Conservation (phyloP, 2,797 vertebrate genomes). For the Lates japonicus region DNA sequence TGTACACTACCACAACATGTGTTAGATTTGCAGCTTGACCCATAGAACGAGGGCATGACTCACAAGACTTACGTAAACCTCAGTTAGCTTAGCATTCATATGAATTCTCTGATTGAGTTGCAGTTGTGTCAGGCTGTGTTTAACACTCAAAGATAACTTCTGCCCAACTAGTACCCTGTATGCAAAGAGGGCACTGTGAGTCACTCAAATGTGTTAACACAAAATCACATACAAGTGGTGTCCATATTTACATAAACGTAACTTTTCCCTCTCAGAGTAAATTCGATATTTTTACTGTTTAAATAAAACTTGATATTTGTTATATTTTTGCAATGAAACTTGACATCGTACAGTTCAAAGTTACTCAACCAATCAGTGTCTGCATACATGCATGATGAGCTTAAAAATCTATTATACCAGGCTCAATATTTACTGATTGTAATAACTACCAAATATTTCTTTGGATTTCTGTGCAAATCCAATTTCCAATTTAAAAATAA, state of each 20-base stretch:
- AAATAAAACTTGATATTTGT: not conserved
- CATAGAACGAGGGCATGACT: slow-evolving; percentile 33
- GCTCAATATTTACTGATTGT: not conserved
- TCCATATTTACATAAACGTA: not conserved
- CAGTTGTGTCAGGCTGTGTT: not conserved
- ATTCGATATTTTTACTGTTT: not conserved
- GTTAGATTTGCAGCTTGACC: slow-evolving; percentile 32
- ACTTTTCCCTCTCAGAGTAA: not conserved
- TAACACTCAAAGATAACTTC: not conserved
- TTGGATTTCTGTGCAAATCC: too few species aligned
- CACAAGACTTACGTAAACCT: slow-evolving; percentile 34
- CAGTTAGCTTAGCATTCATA: slow-evolving; percentile 10
- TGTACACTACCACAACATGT: slow-evolving; percentile 3
- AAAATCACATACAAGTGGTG: not conserved
- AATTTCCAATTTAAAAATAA: too few species aligned
- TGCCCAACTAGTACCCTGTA: not conserved
- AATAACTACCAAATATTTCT: not conserved
- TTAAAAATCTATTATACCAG: not conserved
- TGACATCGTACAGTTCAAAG: not conserved
- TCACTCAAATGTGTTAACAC: not conserved
- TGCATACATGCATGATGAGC: not conserved
- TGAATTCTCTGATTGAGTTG: slow-evolving; percentile 31
- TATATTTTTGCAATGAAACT: not conserved
- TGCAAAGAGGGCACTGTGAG: slow-evolving; percentile 10
- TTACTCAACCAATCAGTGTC: not conserved